Conservation (phyloP, 2,113 vertebrate genomes). For the Callaeas wilsoni region DNA sequence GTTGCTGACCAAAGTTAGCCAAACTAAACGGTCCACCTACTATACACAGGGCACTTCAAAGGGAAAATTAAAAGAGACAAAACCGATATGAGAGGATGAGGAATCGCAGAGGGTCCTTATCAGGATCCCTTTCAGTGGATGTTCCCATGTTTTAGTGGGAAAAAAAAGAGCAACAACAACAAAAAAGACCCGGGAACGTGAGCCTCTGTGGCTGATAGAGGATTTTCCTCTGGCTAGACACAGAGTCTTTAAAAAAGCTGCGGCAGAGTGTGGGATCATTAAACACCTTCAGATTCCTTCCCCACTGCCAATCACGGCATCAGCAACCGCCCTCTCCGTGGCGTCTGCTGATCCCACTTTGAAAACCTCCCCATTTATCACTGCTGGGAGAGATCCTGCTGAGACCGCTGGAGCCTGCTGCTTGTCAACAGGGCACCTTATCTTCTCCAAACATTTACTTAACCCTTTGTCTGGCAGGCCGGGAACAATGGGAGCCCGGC, state of each 20-base stretch:
- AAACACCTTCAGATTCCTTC: constrained; percentile 66
- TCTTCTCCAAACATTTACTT: constrained; percentile 87
- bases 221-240: constrained; percentile 68
- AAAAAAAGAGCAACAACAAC: not conserved
- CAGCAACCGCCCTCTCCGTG: constrained; percentile 47
- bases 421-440: constrained; percentile 81
- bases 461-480: constrained; percentile 83
- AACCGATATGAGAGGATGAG: not conserved
- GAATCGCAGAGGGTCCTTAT: constrained; percentile 46
- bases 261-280: constrained; percentile 67
- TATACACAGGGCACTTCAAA: constrained; percentile 18
- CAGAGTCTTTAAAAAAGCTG: constrained; percentile 57
- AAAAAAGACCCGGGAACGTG: constrained; percentile 23
- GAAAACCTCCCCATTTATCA: constrained; percentile 72
- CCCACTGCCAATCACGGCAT: constrained; percentile 50
- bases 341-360: constrained; percentile 57
- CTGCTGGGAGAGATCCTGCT: constrained; percentile 37
- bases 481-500: constrained; percentile 73
- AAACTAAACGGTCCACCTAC: constrained; percentile 14
- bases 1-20: not conserved
- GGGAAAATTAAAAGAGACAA: constrained; percentile 39
- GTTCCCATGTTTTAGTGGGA: not conserved
- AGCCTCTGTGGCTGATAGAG: constrained; percentile 58
- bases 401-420: constrained; percentile 78
- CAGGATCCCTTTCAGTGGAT: constrained; percentile 35